Evolutionary conservation across 2,888 invertebrate genomes (phyloP).

Genomic region (Patella caerulea): DNA sequence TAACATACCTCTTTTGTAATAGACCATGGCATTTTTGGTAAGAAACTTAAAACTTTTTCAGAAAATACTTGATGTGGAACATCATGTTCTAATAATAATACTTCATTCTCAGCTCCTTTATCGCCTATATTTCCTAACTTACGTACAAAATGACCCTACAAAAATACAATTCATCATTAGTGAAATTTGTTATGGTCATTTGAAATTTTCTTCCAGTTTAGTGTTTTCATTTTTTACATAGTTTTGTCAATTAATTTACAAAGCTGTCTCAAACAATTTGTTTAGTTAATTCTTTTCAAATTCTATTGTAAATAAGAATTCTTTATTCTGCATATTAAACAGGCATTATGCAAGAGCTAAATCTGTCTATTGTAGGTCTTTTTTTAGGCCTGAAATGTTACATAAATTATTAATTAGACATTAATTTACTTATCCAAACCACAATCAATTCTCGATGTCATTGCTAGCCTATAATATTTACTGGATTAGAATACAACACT

Average conservation of each 20-base stretch:
- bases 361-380: too few species aligned
- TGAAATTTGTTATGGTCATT: too few species aligned
- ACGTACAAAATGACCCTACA: slow-evolving; percentile 91
- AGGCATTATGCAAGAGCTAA: too few species aligned
- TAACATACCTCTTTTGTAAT: slow-evolving; percentile 83
- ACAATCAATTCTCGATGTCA: too few species aligned
- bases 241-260: too few species aligned
- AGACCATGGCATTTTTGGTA: slow-evolving; percentile 91
- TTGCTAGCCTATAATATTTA: too few species aligned
- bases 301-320: not conserved
- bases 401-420: too few species aligned
- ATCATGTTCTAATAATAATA: slow-evolving; percentile 92
- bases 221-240: too few species aligned
- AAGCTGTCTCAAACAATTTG: not conserved
- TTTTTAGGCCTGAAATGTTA: too few species aligned
- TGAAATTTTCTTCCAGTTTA: too few species aligned
- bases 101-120: slow-evolving; percentile 96
- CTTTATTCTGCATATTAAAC: not conserved
- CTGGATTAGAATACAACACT: too few species aligned
- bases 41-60: slow-evolving; percentile 90
- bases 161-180: not conserved
- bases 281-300: not conserved
- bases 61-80: slow-evolving; percentile 96
- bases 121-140: slow-evolving; percentile 93
- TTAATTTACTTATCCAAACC: too few species aligned